Base-by-base conservation (phyloP, 2,113 vertebrate genomes). In the Arenaria interpres region DNA sequence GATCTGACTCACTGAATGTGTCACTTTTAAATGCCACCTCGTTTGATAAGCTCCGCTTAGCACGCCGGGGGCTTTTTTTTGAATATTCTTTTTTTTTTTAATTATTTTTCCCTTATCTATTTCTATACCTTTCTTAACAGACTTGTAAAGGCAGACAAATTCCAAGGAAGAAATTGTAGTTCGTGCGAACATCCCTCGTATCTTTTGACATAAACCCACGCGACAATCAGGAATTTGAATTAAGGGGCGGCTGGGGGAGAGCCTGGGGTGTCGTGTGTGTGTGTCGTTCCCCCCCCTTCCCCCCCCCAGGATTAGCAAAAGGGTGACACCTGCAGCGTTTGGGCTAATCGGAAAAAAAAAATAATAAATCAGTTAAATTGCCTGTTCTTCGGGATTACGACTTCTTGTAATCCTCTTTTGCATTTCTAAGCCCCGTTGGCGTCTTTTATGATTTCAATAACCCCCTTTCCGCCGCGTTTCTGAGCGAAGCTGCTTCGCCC, bases 161-260 rank as follows among this genome's bases (percentile, higher is more conserved):
- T 39, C 80, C 32, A 4, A 45, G 39, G 12, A 22, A 45, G 33
- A 53, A n/a, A 14, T 11, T 43, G 12, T 1, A 5, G 18, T 60
- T 33, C 5, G 22, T 33, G 5, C 1, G 3, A 32, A 7, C 32
- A 54, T 43, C 50, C 22, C 33, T 32, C 28, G 9, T 2, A 1
- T 32, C n/a, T 60, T 82, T 51, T n/a, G 15, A 9, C 46, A 4
- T 39, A 53, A 82, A 18, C 54, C 24, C n/a, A 3, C 24, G 4
- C 37, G 22, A 64, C n/a, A 76, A 71, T 0, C 6, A 62, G 23
- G 82, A 35, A 46, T 72, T 24, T 15, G 14, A 18, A 28, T 9
- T 14, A 21, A 71, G 17, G 30, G 0, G 0, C 0, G 0, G 43
- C 59, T 19, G 46, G 30, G 25, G 5, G 2, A 18, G 43, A 0